Base-by-base conservation (phyloP, 2,113 vertebrate species). In the Rhabdornis inornatus region DNA sequence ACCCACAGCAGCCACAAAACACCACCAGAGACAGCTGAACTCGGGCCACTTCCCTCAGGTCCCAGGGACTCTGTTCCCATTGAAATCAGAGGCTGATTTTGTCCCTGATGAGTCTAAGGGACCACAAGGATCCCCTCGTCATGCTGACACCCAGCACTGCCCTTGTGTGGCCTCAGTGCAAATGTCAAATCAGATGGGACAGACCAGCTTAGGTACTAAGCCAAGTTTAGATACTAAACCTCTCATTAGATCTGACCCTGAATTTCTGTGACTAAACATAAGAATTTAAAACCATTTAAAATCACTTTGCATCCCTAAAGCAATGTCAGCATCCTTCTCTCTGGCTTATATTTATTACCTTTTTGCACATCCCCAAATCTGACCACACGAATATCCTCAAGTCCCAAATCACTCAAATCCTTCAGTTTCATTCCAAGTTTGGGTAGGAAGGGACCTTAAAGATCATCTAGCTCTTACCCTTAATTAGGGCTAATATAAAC, bases 1-100 rank as follows among this genome's bases (percentile, higher is more conserved):
- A 95, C 76, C 84, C 92, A 95, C 78, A 80, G 87, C 93, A 96
- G 87, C 77, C 76, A 89, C 95, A 94, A 85, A 97, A 95, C 79
- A 85, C 88, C 1, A 6, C 53, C 81, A 66, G 70, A 71, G 78
- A 91, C 83, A 78, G 47, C 52, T 96, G 87, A 52, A 86, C 88
- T 85, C 14, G 0, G 72, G 56, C 72, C 56, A 96, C 65, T 68
- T 94, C 79, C 44, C 33, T 45, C 50, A 65, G 55, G 33, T 49
- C 93, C 61, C 75, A 84, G 82, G 60, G 84, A 80, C 18, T 28
- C 77, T 83, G 33, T 8, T 90, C 52, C 74, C 12, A 0, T 12
- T 63, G 59, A 78, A 37, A 65, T 30, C 4, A 2, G 50, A 69
- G 49, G 7, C 12, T 56, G 28, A 10, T 80, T 70, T 49, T 49